These are phyloP conservation scores for Rhadinocentrus ornatus DNA, from an alignment of 2,797 vertebrate genomes.

Conservation along the genomic window DNA sequence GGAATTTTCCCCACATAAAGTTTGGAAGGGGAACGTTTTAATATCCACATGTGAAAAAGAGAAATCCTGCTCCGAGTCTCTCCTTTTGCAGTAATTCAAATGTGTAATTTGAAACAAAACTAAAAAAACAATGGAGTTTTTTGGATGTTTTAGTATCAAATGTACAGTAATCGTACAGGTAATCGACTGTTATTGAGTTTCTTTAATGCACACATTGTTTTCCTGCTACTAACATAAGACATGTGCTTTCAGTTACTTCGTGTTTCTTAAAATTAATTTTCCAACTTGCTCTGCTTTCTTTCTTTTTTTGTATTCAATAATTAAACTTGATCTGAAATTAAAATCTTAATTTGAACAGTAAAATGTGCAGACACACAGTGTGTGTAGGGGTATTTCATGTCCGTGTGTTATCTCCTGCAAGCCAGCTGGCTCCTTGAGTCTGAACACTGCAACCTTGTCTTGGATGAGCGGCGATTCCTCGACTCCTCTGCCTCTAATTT, in stretches of 20 bases:
- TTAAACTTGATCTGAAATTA: not conserved
- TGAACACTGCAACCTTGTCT: constrained; percentile 51
- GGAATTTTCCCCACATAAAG: too few relatives aligned
- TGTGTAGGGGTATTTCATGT: not conserved
- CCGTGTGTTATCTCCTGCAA: constrained; percentile 46
- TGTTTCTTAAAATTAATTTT: not conserved
- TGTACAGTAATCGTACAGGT: too few relatives aligned
- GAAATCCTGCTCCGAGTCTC: too few relatives aligned
- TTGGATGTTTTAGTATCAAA: too few relatives aligned
- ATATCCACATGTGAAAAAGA: too few relatives aligned
- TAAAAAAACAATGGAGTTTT: too few relatives aligned
- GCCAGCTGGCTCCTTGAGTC: constrained; percentile 42
- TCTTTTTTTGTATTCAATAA: not conserved
- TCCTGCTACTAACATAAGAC: constrained; percentile 3
- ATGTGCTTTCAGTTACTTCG: not conserved
- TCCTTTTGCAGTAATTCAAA: too few relatives aligned
- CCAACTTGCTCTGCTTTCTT: not conserved
- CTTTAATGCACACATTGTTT: constrained; percentile 16
- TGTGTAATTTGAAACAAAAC: too few relatives aligned
- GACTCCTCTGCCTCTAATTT: constrained; percentile 8
- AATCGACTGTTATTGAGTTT: constrained; percentile 24
- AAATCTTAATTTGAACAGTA: not conserved
- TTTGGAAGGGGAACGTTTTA: too few relatives aligned
- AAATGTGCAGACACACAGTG: not conserved
- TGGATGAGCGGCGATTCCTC: constrained; percentile 27